Percentiles rank a stretch among this genome's conserved stretches.
Evolutionary conservation across 2,113 vertebrate species (phyloP).

Genomic region (Notothenia coriiceps): DNA sequence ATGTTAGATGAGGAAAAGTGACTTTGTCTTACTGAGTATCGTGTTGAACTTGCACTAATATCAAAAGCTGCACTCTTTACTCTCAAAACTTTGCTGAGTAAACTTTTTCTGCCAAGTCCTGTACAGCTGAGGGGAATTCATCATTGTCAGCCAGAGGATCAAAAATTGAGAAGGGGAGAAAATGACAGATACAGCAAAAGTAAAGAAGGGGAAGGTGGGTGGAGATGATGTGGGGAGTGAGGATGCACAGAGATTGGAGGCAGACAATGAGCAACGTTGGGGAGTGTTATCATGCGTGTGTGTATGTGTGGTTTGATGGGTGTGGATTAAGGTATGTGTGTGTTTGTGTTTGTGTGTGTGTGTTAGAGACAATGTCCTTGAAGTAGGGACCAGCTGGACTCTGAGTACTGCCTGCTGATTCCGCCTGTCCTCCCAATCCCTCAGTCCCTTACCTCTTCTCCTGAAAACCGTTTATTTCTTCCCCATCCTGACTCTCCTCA

Average conservation of each 20-base stretch:
- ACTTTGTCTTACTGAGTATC: slow-evolving; percentile 57
- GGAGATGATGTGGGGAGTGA: slow-evolving; percentile 74
- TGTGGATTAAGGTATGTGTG: no score
- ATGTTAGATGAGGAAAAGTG: slow-evolving; percentile 61
- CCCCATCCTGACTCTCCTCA: background rate
- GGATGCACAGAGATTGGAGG: slow-evolving; percentile 68
- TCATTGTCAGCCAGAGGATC: slow-evolving; percentile 82
- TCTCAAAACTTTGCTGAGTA: slow-evolving; percentile 78
- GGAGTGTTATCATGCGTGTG: slow-evolving; percentile 53
- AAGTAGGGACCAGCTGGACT: slow-evolving; percentile 77
- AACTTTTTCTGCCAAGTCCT: slow-evolving; percentile 76
- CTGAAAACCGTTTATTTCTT: slow-evolving; percentile 24
- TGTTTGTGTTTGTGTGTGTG: slow-evolving; percentile 44
- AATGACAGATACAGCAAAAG: slow-evolving; percentile 80
- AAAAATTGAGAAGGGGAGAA: slow-evolving; percentile 73
- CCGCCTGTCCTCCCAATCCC: slow-evolving; percentile 56
- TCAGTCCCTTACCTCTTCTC: slow-evolving; percentile 35
- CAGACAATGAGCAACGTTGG: slow-evolving; percentile 71
- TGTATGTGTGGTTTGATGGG: no score
- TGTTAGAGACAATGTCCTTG: slow-evolving; percentile 50
- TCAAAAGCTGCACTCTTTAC: slow-evolving; percentile 60
- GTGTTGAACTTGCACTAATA: slow-evolving; percentile 69
- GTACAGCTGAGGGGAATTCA: slow-evolving; percentile 76
- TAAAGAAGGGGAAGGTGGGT: slow-evolving; percentile 73
- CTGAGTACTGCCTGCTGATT: slow-evolving; percentile 62